Evolutionary conservation across 1,140 invertebrate species (phyloP).

Genomic region (Drosophila nannoptera): DNA sequence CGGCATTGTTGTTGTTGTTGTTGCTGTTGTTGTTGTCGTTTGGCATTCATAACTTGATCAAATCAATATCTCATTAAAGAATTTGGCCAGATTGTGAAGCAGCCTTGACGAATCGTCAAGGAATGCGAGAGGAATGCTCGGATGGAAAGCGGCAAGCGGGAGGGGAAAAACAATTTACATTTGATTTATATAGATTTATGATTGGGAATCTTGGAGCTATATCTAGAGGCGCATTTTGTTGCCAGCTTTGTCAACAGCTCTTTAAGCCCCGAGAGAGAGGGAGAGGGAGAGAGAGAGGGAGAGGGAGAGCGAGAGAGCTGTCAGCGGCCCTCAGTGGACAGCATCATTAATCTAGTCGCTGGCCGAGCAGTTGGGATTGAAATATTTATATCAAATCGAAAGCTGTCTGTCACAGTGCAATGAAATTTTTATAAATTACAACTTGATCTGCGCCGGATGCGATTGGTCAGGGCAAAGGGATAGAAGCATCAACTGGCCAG

Average conservation of each 20-base stretch:
- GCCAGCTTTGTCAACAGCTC: slow-evolving; percentile 56
- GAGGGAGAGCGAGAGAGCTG: slow-evolving; percentile 39
- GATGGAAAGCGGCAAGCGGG: neutral
- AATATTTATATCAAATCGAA: slow-evolving; percentile 78
- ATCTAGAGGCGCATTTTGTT: no score
- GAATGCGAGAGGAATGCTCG: slow-evolving; percentile 9
- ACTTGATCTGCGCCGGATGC: slow-evolving; percentile 44
- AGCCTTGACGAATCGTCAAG: slow-evolving; percentile 18
- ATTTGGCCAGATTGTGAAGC: slow-evolving; percentile 11
- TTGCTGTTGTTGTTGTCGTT: slow-evolving; percentile 30
- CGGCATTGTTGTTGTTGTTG: slow-evolving; percentile 19
- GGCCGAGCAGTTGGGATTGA: slow-evolving; percentile 56
- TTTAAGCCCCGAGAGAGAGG: slow-evolving; percentile 28
- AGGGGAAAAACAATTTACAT: no score
- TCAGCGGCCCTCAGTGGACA: slow-evolving; percentile 55
- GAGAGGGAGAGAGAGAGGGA: neutral
- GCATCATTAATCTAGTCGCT: slow-evolving; percentile 71
- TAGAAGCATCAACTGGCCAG: slow-evolving; percentile 62
- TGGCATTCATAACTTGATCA: slow-evolving; percentile 25
- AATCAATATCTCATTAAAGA: slow-evolving; percentile 40
- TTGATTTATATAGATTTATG: no score
- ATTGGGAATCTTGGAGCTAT: no score
- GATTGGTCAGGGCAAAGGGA: slow-evolving; percentile 35
- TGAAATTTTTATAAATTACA: slow-evolving; percentile 76
- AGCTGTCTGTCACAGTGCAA: slow-evolving; percentile 76